A percentile compares a stretch with the other conserved stretches of the same genome.
phyloP scores from a whole-genome alignment of 2,888 invertebrate species.

The Dryocosmus kuriphilus region DNA sequence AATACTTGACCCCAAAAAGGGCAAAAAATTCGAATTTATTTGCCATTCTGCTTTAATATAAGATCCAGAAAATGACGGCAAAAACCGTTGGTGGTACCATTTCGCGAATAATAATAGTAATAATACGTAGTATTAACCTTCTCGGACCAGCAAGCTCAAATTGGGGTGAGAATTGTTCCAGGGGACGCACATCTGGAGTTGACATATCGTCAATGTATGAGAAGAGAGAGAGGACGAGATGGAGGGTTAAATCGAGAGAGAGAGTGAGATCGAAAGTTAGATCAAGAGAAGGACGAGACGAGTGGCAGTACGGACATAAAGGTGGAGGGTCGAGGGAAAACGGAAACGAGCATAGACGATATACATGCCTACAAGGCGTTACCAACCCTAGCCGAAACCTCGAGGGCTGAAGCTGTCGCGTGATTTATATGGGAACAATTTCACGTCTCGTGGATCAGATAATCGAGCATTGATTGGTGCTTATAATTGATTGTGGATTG shows the following conservation, averaged over 20 bases:
- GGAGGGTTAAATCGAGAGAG: neutral
- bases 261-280: neutral
- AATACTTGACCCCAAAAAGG: slow-evolving; percentile 43
- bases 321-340: slow-evolving; percentile 17
- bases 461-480: slow-evolving; percentile 72
- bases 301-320: slow-evolving; percentile 42
- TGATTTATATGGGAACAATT: slow-evolving; percentile 75
- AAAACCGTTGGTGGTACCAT: slow-evolving; percentile 48
- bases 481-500: slow-evolving; percentile 72
- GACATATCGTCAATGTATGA: slow-evolving; percentile 69
- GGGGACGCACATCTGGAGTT: slow-evolving; percentile 69
- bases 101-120: slow-evolving; percentile 53
- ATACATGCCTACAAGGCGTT: slow-evolving; percentile 56
- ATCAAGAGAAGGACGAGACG: slow-evolving; percentile 29
- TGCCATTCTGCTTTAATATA: neutral
- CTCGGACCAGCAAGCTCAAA: slow-evolving; percentile 56
- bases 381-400: slow-evolving; percentile 57
- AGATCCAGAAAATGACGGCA: slow-evolving; percentile 3
- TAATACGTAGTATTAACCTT: slow-evolving; percentile 55
- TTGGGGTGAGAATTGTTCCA: slow-evolving; percentile 61
- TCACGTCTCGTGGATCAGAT: slow-evolving; percentile 67
- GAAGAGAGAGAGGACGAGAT: slow-evolving; percentile 43
- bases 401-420: slow-evolving; percentile 61
- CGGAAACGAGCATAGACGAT: slow-evolving; percentile 50
- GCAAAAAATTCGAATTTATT: slow-evolving; percentile 21